Evolutionary conservation across 1,140 invertebrate species (phyloP).

Genomic region (Drosophila subobscura): DNA sequence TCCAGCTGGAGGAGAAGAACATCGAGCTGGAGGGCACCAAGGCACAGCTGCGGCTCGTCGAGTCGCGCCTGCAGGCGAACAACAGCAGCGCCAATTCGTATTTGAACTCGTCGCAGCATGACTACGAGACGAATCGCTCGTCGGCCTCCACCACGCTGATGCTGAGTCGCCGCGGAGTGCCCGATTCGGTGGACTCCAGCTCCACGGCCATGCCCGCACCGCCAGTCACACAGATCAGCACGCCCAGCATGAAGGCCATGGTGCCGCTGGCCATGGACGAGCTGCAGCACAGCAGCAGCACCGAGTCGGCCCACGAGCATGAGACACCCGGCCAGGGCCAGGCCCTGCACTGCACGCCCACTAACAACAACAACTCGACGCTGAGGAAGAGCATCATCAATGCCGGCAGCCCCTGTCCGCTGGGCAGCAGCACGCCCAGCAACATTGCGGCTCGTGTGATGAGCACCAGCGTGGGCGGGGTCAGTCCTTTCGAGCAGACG

Average conservation of each 20-base stretch:
- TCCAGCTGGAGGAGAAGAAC: conserved; percentile 92
- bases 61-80: conserved; percentile 83
- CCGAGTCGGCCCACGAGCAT: conserved; percentile 87
- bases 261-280: conserved; percentile 85
- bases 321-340: conserved; percentile 50
- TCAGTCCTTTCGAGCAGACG: conserved; percentile 69
- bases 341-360: conserved; percentile 31
- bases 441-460: conserved; percentile 68
- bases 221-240: conserved; percentile 80
- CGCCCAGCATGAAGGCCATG: conserved; percentile 85
- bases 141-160: conserved; percentile 80
- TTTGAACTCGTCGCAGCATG: conserved; percentile 74
- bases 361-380: conserved; percentile 24
- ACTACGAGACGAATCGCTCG: conserved; percentile 81
- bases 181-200: conserved; percentile 60
- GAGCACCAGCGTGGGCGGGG: conserved; percentile 76
- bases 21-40: conserved; percentile 92
- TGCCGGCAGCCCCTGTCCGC: conserved; percentile 41
- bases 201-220: conserved; percentile 53
- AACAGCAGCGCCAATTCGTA: conserved; percentile 67
- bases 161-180: conserved; percentile 69
- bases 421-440: conserved; percentile 84
- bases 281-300: conserved; percentile 86
- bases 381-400: conserved; percentile 60
- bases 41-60: conserved; percentile 89